phyloP scores from a whole-genome alignment of 2,113 vertebrate species.

The Clarias gariepinus region DNA sequence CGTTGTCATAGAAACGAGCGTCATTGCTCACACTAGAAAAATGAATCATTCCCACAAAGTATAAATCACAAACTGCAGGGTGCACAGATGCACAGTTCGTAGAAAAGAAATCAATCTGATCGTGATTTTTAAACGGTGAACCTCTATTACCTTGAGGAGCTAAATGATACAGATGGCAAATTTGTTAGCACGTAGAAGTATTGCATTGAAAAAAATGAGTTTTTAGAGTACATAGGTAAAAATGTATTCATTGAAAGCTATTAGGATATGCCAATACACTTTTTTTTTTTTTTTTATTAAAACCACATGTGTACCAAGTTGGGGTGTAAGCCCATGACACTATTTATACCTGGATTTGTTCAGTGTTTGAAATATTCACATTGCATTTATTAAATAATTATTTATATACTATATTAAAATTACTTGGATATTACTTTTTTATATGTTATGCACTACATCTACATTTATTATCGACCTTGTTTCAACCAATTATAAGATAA shows the following conservation, averaged over 20 bases:
- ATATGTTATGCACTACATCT: not conserved
- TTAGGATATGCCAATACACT: not conserved
- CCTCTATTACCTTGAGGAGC: not conserved
- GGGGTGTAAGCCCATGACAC: not conserved
- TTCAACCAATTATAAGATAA: too few relatives aligned
- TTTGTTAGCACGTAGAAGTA: not conserved
- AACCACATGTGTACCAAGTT: too few relatives aligned
- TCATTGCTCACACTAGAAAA: slow-evolving; percentile 30
- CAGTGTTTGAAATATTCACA: not conserved
- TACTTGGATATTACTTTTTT: not conserved
- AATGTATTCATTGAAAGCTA: not conserved
- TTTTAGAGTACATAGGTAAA: not conserved
- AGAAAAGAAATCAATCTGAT: slow-evolving; percentile 5
- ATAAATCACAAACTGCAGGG: slow-evolving; percentile 52
- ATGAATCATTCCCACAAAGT: slow-evolving; percentile 53
- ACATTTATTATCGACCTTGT: too few relatives aligned
- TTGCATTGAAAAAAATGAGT: not conserved
- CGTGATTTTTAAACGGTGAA: not conserved
- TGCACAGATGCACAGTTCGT: slow-evolving; percentile 15
- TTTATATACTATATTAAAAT: not conserved
- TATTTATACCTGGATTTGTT: not conserved
- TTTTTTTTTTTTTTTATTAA: not conserved
- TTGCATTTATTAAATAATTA: not conserved
- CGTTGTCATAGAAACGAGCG: slow-evolving; percentile 51
- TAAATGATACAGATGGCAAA: not conserved